Evolutionary conservation across 2,113 vertebrate species (phyloP).

Genomic region (Odobenus rosmarus): DNA sequence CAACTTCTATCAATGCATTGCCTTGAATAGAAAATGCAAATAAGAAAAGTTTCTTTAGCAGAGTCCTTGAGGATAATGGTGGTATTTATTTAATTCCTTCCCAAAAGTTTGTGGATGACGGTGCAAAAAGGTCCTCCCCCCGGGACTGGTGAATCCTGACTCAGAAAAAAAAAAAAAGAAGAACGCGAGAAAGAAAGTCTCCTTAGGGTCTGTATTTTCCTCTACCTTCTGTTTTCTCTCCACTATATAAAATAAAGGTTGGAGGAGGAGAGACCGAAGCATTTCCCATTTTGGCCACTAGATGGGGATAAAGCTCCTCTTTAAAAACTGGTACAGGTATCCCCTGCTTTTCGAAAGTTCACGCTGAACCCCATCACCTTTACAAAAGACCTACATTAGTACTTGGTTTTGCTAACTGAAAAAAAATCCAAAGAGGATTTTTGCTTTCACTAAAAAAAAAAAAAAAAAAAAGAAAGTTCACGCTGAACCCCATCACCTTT

Average conservation of each 20-base stretch:
- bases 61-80: neutral
- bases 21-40: constrained; percentile 84
- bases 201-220: neutral
- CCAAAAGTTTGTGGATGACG: neutral
- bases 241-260: neutral
- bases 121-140: neutral
- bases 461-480: neutral
- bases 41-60: neutral
- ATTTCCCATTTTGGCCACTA: neutral
- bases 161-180: neutral
- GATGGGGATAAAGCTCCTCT: constrained; percentile 30
- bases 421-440: neutral
- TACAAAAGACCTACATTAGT: neutral
- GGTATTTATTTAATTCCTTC: neutral
- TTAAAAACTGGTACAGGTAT: neutral
- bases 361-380: no score
- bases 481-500: no score
- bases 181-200: neutral
- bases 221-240: neutral
- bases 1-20: constrained; percentile 90
- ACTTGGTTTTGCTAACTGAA: neutral
- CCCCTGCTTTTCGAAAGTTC: neutral
- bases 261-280: neutral
- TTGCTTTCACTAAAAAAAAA: neutral
- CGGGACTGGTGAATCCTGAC: neutral